Conservation (phyloP, 35 echinoderm and acorn worm genomes). For the Ophiothrix spiculata region DNA sequence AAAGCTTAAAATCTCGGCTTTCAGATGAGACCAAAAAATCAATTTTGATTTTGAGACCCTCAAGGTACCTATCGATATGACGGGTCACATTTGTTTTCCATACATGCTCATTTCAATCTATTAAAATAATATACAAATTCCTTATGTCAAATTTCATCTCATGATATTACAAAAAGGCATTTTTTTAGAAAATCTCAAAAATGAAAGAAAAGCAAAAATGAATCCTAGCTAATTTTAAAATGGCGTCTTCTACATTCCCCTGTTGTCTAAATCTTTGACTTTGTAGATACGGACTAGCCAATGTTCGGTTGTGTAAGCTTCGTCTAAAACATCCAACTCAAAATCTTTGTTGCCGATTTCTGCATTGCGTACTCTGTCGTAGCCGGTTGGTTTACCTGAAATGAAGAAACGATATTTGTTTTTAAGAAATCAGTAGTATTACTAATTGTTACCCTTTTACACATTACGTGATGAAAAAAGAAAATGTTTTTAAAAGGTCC, state of each 20-base stretch:
- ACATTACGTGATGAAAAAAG: not conserved
- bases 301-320: conserved; percentile 96
- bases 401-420: too few relatives aligned
- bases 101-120: too few relatives aligned
- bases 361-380: conserved; percentile 88
- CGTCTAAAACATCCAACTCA: conserved; percentile 91
- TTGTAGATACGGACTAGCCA: conserved; percentile 99
- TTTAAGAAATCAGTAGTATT: not conserved
- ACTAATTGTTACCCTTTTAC: not conserved
- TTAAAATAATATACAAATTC: too few relatives aligned
- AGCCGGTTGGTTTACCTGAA: conserved; percentile 96
- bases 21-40: too few relatives aligned
- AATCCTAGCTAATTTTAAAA: not conserved
- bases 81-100: too few relatives aligned
- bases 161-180: not conserved
- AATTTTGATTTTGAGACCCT: too few relatives aligned
- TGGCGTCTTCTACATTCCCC: conserved; percentile 53
- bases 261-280: conserved; percentile 98
- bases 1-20: too few relatives aligned
- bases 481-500: not conserved
- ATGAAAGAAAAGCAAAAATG: too few relatives aligned
- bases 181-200: not conserved
- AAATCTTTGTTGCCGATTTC: conserved; percentile 99
- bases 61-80: too few relatives aligned
- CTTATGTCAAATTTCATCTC: too few relatives aligned